phyloP scores from a whole-genome alignment of 2,113 vertebrate species.

The Bucco capensis region DNA sequence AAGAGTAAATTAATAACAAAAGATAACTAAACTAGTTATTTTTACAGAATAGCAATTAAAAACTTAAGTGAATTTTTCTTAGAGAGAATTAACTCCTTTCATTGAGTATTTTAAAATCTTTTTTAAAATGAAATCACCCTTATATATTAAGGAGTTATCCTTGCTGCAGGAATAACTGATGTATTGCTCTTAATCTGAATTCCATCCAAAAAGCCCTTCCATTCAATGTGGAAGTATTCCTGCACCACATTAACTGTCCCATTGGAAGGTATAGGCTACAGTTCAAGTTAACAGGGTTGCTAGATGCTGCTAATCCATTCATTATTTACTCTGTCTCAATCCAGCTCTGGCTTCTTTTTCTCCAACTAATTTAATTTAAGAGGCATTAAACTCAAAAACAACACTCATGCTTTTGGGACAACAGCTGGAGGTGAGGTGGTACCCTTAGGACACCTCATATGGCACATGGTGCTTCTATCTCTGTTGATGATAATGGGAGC shows the following conservation, averaged over 20 bases:
- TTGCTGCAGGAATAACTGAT: not conserved
- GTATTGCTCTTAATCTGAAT: not conserved
- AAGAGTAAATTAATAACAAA: not conserved
- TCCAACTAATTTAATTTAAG: not conserved
- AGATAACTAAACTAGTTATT: not conserved
- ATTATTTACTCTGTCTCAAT: not conserved
- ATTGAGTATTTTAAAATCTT: not conserved
- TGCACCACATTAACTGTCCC: not conserved
- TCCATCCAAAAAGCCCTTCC: not conserved
- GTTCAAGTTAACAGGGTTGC: not conserved
- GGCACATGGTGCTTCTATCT: not conserved
- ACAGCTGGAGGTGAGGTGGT: not conserved
- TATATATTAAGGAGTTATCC: not conserved
- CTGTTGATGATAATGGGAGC: not conserved
- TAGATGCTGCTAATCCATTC: not conserved
- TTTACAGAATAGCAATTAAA: not conserved
- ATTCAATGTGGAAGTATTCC: not conserved
- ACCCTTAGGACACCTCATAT: not conserved
- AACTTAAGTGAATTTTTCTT: not conserved
- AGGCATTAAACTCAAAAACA: not conserved
- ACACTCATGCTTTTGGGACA: rapidly evolving
- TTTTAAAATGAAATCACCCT: not conserved
- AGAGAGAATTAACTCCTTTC: not conserved
- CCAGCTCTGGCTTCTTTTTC: not conserved
- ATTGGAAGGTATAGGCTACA: not conserved